A percentile compares a stretch with the other conserved stretches of the same genome.
phyloP scores from a whole-genome alignment of 2,113 vertebrate species.

The Speoplatyrhinus poulsoni region DNA sequence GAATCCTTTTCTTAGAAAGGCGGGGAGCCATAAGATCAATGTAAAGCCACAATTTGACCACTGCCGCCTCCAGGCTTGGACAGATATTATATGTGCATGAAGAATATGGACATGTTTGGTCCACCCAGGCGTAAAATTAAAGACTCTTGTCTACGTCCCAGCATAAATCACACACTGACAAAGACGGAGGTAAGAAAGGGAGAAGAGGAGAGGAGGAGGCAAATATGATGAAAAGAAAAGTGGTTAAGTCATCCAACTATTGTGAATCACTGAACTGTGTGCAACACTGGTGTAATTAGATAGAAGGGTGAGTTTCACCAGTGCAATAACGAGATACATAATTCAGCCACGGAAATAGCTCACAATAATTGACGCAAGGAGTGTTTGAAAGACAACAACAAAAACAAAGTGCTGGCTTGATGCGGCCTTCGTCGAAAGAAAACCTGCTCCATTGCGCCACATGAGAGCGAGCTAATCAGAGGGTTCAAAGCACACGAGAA shows the following conservation, averaged over 20 bases:
- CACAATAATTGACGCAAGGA: constrained; percentile 32
- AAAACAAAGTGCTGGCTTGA: constrained; percentile 2
- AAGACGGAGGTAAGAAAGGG: constrained; percentile 1
- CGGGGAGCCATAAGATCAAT: constrained; percentile 40
- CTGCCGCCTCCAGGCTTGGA: constrained; percentile 28
- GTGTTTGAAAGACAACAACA: constrained; percentile 30
- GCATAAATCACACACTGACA: constrained; percentile 58
- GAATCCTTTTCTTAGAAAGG: constrained; percentile 31
- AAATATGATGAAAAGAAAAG: background rate
- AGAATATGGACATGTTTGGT: constrained; percentile 62
- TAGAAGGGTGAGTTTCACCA: constrained; percentile 7
- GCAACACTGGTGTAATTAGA: constrained; percentile 43
- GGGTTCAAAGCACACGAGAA: constrained; percentile 31
- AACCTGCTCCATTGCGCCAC: constrained; percentile 44
- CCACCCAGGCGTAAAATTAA: constrained; percentile 73
- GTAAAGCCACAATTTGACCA: constrained; percentile 39
- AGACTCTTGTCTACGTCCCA: constrained; percentile 60
- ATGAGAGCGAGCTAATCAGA: constrained; percentile 22
- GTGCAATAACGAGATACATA: constrained; percentile 8
- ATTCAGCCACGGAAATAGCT: constrained; percentile 27
- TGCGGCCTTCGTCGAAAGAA: constrained; percentile 20
- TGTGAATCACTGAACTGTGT: constrained; percentile 44
- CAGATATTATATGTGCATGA: constrained; percentile 56
- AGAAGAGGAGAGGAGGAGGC: background rate
- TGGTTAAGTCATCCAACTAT: constrained; percentile 27